Evolutionary conservation across 2,888 invertebrate species (phyloP), one percentile per base, ranked within the genome.

Genomic region (Eulithis prunata): DNA sequence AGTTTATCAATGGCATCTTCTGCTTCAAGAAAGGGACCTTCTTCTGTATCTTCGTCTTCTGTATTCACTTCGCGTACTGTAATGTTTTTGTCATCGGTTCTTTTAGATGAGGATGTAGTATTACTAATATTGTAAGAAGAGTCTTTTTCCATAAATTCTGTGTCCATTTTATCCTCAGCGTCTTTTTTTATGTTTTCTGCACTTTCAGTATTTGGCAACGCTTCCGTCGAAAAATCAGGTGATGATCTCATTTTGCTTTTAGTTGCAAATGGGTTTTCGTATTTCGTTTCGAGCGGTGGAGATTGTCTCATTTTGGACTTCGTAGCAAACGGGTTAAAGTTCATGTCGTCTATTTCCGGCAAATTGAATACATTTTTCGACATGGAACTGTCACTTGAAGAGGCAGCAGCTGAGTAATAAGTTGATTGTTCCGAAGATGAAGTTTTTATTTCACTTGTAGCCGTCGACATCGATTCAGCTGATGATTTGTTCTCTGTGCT

Each of bases 1-100:
- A 91, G 32, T 32, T 32, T 32, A 32, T 83, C 79, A 53, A 71
- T 67, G 10, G 80, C 71, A 62, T 89, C 87, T n/a, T 88, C 87
- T 11, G 73, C 74, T 77, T 91, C 91, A 7, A 91, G 73, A 69
- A 91, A 91, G 13, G 92, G 91, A 10, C 91, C 92, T 78, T 92
- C 92, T 53, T 87, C 71, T 7, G 92, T 93, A 70, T 93, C 92
- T 78, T 92, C 92, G 69, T 91, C 90, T 80, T 93, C 92, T 13
- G 92, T 92, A 60, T 87, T 79, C 4, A 88, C 70, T 78, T 91
- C 90, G 62, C 71, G 75, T 3, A 83, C 73, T n/a, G 88, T 86
- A n/a, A 52, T 38, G 71, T 88, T 80, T 73, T 75, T 84, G 12
- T 85, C 83, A 62, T 85, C 82, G 43, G 79, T 78, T 49, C 70